Percentiles rank a stretch among this genome's conserved stretches.
Conservation (phyloP, 2,113 vertebrate genomes). For the Eolophus roseicapilla region DNA sequence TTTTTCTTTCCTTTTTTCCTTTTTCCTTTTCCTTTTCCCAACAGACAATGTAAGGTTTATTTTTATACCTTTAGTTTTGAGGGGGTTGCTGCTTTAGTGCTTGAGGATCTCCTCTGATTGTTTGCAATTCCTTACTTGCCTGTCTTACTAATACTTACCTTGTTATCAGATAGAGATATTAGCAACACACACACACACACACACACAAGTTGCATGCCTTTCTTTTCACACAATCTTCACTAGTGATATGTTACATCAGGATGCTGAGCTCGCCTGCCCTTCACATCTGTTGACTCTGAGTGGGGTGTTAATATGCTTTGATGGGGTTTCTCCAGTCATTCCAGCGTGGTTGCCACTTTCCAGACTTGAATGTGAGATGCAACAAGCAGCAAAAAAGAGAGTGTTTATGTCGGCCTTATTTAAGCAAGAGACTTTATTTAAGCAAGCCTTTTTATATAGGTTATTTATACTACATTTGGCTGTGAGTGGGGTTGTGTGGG, state of each 20-base stretch:
- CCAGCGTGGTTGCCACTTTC: not conserved
- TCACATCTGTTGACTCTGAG: not conserved
- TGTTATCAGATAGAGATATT: not conserved
- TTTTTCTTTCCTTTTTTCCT: not conserved
- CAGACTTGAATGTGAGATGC: not conserved
- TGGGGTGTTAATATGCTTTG: not conserved
- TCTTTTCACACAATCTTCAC: not conserved
- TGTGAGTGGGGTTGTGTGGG: constrained; percentile 11
- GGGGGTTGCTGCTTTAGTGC: not conserved
- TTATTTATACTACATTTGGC: constrained; percentile 4
- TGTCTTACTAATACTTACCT: not conserved
- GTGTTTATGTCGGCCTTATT: constrained; percentile 9
- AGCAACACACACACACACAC: not conserved
- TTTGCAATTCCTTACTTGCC: not conserved
- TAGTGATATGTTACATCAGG: not conserved
- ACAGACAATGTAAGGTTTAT: not conserved
- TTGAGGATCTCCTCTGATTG: not conserved
- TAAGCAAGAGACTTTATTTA: constrained; percentile 34
- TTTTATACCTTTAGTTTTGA: not conserved
- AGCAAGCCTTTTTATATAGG: constrained; percentile 13
- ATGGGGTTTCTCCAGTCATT: not conserved
- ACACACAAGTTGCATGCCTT: not conserved
- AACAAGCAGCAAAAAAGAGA: not conserved
- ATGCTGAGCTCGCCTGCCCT: not conserved
- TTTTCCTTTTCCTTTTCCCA: not conserved